phyloP scores from a whole-genome alignment of 2,113 vertebrate genomes.

The Mesoclemmys tuberculata region DNA sequence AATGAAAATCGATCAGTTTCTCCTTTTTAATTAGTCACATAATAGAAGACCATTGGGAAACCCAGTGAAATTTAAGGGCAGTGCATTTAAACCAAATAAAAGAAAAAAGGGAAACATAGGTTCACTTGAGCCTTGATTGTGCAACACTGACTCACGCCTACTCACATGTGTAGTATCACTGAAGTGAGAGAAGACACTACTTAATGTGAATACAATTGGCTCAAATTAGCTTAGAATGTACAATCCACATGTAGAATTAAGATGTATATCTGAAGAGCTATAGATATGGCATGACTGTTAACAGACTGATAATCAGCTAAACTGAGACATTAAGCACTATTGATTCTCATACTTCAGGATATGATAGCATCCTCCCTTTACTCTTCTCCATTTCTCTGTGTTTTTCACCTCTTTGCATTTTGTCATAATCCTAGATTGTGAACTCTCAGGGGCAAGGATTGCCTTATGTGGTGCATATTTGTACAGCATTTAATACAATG shows the following conservation, averaged over 20 bases:
- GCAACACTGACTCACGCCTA: rapidly evolving
- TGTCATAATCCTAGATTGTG: not conserved
- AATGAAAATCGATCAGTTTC: not conserved
- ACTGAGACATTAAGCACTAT: not conserved
- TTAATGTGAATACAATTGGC: not conserved
- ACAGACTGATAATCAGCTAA: not conserved
- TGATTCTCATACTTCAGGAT: not conserved
- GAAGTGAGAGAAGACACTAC: not conserved
- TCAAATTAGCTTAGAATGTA: not conserved
- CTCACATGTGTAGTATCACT: not conserved
- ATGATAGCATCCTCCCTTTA: not conserved
- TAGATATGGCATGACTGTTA: not conserved
- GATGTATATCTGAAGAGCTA: not conserved
- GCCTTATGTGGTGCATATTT: not conserved
- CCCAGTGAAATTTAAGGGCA: not conserved
- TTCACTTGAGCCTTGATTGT: not conserved
- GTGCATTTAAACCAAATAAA: not conserved
- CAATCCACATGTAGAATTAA: not conserved
- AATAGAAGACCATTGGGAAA: not conserved
- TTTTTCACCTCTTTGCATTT: not conserved
- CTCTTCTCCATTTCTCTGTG: not conserved
- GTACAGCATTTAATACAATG: not conserved
- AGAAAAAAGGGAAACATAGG: not conserved
- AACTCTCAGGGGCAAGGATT: not conserved
- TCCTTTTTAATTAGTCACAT: not conserved